Percentiles rank a stretch among this genome's conserved stretches.
phyloP scores from a whole-genome alignment of 2,113 vertebrate genomes.

The Erythrocercus mccallii region DNA sequence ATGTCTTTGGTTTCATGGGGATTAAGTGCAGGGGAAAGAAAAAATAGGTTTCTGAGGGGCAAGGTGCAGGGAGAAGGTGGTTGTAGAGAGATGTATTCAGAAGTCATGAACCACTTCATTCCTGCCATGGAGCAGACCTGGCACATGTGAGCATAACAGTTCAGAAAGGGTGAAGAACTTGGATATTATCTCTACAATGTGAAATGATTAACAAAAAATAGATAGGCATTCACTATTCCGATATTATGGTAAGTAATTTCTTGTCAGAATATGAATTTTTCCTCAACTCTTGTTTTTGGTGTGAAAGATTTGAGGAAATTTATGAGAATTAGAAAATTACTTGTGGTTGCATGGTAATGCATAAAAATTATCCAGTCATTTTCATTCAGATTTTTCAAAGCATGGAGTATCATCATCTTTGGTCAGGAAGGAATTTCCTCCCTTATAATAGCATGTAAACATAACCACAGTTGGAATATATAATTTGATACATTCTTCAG shows the following conservation, averaged over 20 bases:
- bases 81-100: background rate
- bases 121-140: background rate
- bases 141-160: background rate
- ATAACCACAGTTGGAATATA: constrained; percentile 9
- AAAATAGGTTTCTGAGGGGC: background rate
- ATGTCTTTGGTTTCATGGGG: background rate
- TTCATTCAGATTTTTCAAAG: constrained; percentile 43
- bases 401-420: background rate
- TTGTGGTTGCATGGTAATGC: constrained; percentile 38
- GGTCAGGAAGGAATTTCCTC: constrained; percentile 43
- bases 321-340: constrained; percentile 32
- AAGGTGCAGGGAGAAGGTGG: background rate
- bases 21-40: background rate
- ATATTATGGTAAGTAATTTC: background rate
- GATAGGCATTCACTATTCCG: background rate
- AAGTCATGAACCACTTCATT: background rate
- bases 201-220: background rate
- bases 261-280: background rate
- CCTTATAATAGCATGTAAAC: background rate
- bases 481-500: background rate
- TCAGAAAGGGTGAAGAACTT: background rate
- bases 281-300: background rate
- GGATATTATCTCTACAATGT: background rate
- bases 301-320: background rate
- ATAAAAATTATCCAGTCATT: constrained; percentile 47